Conservation (phyloP, 2,113 vertebrate genomes). For the Charina bottae region DNA sequence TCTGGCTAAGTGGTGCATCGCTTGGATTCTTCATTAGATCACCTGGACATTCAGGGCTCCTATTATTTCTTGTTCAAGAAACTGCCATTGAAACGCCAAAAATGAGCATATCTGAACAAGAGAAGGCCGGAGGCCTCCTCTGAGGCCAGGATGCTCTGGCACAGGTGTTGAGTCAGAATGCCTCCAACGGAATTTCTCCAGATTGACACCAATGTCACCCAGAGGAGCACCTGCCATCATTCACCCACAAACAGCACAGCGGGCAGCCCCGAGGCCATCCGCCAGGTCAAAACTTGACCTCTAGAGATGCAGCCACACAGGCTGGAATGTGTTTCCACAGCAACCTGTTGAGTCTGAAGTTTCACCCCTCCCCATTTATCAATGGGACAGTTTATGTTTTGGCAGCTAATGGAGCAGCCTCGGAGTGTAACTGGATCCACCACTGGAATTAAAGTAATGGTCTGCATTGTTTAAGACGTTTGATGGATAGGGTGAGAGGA, state of each 20-base stretch:
- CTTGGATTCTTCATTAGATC: background rate
- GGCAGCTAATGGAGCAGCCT: conserved; percentile 28
- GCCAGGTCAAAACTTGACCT: conserved; percentile 19
- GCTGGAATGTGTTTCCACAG: conserved; percentile 38
- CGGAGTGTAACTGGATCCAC: conserved; percentile 30
- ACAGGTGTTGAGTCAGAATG: conserved; percentile 1
- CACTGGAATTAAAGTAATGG: conserved; percentile 32
- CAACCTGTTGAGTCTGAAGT: conserved; percentile 16
- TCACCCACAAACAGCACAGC: background rate
- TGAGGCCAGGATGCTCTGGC: background rate
- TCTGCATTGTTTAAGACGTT: conserved; percentile 33
- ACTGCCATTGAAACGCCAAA: background rate
- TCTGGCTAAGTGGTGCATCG: background rate
- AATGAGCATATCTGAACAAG: too few relatives aligned
- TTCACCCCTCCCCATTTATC: background rate
- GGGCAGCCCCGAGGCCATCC: background rate
- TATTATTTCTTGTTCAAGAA: background rate
- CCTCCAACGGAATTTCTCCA: background rate
- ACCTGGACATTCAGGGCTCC: background rate
- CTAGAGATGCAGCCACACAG: conserved; percentile 4
- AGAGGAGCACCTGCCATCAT: conserved; percentile 14
- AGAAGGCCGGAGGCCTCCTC: background rate
- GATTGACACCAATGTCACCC: background rate
- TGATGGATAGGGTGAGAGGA: conserved; percentile 18
- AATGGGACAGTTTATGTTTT: conserved; percentile 30